These are phyloP conservation scores for Corbicula japonica DNA, from an alignment of 2,888 invertebrate genomes.

Conservation along the genomic window DNA sequence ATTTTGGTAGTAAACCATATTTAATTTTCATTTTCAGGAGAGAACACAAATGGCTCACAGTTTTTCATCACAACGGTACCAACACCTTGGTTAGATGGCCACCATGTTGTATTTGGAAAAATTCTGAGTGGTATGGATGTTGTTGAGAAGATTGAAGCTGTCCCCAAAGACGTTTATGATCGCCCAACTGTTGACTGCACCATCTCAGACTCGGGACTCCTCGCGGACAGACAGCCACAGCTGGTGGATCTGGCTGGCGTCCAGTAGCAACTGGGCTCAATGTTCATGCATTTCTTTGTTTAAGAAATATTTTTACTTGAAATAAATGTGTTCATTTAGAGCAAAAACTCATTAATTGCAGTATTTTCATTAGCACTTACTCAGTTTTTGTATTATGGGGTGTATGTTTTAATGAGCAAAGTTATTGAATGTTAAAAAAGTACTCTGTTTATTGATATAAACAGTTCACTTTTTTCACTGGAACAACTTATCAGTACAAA, in stretches of 20 bases:
- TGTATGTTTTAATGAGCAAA: no score
- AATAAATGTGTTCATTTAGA: no score
- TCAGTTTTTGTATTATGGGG: no score
- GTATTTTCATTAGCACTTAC: no score
- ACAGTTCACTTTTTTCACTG: no score
- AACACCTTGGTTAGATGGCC: slow-evolving; percentile 95
- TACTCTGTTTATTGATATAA: no score
- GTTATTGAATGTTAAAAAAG: no score
- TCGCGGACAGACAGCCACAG: slow-evolving; percentile 17
- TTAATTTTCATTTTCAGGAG: slow-evolving; percentile 89
- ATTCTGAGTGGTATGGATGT: slow-evolving; percentile 93
- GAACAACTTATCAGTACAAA: no score
- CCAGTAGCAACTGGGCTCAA: not conserved
- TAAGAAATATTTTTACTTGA: no score
- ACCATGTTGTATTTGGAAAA: slow-evolving; percentile 95
- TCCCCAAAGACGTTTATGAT: slow-evolving; percentile 91
- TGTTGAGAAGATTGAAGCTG: slow-evolving; percentile 93
- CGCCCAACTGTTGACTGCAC: slow-evolving; percentile 88
- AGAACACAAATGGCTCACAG: slow-evolving; percentile 97
- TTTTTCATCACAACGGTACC: slow-evolving; percentile 96
- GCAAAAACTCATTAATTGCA: no score
- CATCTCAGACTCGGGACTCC: slow-evolving; percentile 50
- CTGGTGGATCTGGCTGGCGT: slow-evolving; percentile 8
- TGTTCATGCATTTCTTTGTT: not conserved
- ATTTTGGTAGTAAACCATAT: no score